Percentiles rank a stretch among this genome's conserved stretches.
phyloP scores from a whole-genome alignment of 1,140 invertebrate species.

The Pectinophora gossypiella region DNA sequence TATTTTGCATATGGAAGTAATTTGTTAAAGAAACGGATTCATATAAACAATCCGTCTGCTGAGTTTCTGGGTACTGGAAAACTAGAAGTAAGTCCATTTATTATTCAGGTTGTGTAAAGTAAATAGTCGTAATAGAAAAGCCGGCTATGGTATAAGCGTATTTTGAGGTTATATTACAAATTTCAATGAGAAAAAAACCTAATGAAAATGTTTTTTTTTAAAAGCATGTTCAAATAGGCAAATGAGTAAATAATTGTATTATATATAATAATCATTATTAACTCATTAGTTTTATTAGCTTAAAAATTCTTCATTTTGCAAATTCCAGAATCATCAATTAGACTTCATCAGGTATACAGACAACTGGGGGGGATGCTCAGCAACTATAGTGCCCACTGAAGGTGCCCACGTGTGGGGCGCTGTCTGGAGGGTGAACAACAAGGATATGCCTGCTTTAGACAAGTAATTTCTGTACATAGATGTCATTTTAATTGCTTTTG shows the following conservation, averaged over 20 bases:
- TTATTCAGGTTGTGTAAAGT: no score
- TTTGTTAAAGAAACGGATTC: slow-evolving; percentile 58
- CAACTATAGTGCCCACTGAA: slow-evolving; percentile 82
- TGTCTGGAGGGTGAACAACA: slow-evolving; percentile 83
- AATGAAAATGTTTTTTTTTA: no score
- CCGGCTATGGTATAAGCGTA: no score
- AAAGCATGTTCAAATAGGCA: no score
- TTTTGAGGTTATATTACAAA: no score
- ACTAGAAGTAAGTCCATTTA: slow-evolving; percentile 56
- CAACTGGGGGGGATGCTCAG: slow-evolving; percentile 84
- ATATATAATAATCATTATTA: no score
- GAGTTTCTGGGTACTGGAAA: slow-evolving; percentile 50
- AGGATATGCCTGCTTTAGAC: slow-evolving; percentile 81
- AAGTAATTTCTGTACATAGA: slow-evolving; percentile 61
- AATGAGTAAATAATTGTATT: no score
- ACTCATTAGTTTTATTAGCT: slow-evolving; percentile 16
- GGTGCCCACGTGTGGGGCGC: slow-evolving; percentile 83
- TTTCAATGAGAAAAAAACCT: no score
- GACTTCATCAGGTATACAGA: slow-evolving; percentile 82
- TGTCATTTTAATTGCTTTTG: no score
- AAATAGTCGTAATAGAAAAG: no score
- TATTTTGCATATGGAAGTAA: slow-evolving; percentile 67
- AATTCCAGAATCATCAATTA: slow-evolving; percentile 80
- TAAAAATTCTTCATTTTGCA: not conserved
- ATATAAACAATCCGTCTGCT: slow-evolving; percentile 58